These are phyloP conservation scores for Pinna nobilis DNA, from an alignment of 1,140 invertebrate species.

Conservation along the genomic window DNA sequence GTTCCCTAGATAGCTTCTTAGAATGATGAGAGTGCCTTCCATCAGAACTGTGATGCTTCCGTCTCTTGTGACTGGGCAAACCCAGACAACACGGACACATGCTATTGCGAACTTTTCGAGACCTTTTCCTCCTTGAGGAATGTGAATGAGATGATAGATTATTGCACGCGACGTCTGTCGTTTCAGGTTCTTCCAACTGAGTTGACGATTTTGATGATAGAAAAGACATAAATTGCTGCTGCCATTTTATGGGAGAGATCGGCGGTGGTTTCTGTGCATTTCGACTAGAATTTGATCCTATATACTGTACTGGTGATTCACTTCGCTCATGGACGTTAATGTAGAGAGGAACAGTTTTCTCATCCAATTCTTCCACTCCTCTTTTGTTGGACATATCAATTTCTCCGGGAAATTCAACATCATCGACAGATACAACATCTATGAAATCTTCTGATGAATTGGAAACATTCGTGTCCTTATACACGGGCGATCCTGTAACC, in stretches of 20 bases:
- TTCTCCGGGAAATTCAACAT: too few species aligned
- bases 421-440: too few species aligned
- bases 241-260: slow-evolving; percentile 37
- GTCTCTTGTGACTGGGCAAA: slow-evolving; percentile 13
- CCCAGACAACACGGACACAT: slow-evolving; percentile 40
- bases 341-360: too few species aligned
- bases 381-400: too few species aligned
- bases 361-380: not conserved
- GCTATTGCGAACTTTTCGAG: slow-evolving; percentile 33
- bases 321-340: not conserved
- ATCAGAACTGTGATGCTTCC: slow-evolving; percentile 24
- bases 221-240: slow-evolving; percentile 49
- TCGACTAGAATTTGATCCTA: not conserved
- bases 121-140: slow-evolving; percentile 29
- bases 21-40: too few species aligned
- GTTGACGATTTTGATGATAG: slow-evolving; percentile 22
- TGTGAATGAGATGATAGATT: slow-evolving; percentile 3
- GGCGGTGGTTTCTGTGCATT: not conserved
- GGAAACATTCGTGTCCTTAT: too few species aligned
- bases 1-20: slow-evolving; percentile 25
- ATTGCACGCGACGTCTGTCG: slow-evolving; percentile 2
- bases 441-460: too few species aligned
- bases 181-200: slow-evolving; percentile 4
- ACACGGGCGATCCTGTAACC: too few species aligned
- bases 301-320: not conserved